Evolutionary conservation across 2,113 vertebrate genomes (phyloP), one percentile per base, ranked within the genome.

Genomic region (Chaetura pelagica): DNA sequence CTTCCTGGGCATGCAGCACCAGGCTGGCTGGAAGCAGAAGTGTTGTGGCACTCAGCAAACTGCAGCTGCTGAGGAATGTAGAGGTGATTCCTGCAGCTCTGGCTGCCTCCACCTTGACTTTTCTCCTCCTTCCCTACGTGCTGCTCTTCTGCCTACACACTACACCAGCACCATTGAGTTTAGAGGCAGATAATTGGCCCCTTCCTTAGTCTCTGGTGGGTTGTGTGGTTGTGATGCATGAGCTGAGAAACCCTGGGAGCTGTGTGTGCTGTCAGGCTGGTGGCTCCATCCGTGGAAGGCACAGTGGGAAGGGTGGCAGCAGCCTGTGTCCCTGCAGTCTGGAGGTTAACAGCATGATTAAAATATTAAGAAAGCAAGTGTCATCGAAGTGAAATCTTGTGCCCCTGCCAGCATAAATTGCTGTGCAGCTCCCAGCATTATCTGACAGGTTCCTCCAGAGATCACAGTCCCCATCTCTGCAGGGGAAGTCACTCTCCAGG

Each of bases 351-450:
- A 77, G 68, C 76, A 32, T 68, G 84, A 95, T 96, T 92, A 90
- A 96, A 95, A 96, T 81, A 94, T 95, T 92, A 90, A 88, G 91
- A 58, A 92, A 95, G 93, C 80, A 89, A 90, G 54, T 83, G 87
- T 91, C 91, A 92, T 80, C 16, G 5, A 73, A 90, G 80, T 91
- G 91, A 96, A 89, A 84, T 69, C 62, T 29, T 67, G 68, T 57
- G 66, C 55, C 80, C 84, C 78, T 89, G 91, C 83, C 86, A 88
- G 63, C 79, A 68, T 48, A 92, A 91, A 95, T 96, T 79, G 44
- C 46, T 5, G 34, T 10, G 30, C 46, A 16, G 86, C 86, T 68
- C 78, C 38, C 78, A 66, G 69, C 7, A 54, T 6, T 59, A 34
- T 23, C 32, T 93, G 96, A 92, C 88, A 76, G 82, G 69, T 74